Evolutionary conservation across 1,140 invertebrate genomes (phyloP).

Genomic region (Lepidurus apus): DNA sequence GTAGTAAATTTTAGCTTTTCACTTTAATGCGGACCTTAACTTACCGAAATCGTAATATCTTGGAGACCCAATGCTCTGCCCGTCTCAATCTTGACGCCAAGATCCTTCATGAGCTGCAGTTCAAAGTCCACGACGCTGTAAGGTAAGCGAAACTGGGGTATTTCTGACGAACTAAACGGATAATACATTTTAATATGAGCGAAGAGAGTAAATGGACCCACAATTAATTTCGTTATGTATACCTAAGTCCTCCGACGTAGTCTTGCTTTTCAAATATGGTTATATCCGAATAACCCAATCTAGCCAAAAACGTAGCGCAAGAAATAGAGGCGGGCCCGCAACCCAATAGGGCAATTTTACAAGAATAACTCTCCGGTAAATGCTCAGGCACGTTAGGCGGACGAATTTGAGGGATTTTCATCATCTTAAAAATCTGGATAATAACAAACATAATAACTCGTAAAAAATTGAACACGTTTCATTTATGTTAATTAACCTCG

Average conservation of each 20-base stretch:
- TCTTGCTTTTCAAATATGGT: slow-evolving; percentile 88
- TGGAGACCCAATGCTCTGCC: slow-evolving; percentile 55
- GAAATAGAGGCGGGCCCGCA: slow-evolving; percentile 95
- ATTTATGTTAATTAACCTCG: slow-evolving; percentile 57
- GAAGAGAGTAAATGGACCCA: neutral
- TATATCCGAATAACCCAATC: slow-evolving; percentile 84
- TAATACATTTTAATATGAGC: neutral
- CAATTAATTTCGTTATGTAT: slow-evolving; percentile 34
- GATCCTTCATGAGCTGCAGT: slow-evolving; percentile 79
- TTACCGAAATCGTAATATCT: slow-evolving; percentile 68
- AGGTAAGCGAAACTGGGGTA: slow-evolving; percentile 93
- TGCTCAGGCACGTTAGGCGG: slow-evolving; percentile 57
- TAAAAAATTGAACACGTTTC: neutral
- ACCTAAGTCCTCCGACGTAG: slow-evolving; percentile 84
- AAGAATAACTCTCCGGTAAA: slow-evolving; percentile 54
- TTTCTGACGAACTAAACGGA: slow-evolving; percentile 76
- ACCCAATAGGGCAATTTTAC: slow-evolving; percentile 83
- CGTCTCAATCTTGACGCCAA: slow-evolving; percentile 80
- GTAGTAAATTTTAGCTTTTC: neutral
- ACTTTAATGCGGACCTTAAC: slow-evolving; percentile 18
- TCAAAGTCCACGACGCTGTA: slow-evolving; percentile 91
- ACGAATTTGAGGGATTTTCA: slow-evolving; percentile 80
- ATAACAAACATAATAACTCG: slow-evolving; percentile 29
- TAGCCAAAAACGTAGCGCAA: slow-evolving; percentile 89
- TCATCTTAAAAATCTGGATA: slow-evolving; percentile 78